Conservation (phyloP, 2,113 vertebrate genomes). For the Chitala chitala region DNA sequence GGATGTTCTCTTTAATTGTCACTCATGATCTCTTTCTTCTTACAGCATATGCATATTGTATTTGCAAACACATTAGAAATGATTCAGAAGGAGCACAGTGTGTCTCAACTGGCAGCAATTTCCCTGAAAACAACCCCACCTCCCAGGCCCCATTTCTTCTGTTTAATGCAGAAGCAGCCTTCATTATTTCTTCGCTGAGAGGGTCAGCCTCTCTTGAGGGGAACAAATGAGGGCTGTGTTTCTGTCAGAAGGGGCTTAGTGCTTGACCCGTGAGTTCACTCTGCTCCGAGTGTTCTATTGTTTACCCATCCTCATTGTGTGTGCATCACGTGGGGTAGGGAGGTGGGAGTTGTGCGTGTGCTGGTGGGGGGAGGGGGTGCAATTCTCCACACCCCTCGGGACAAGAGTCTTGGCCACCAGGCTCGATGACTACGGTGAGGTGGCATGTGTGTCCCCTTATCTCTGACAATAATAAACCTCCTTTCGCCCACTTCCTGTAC, state of each 20-base stretch:
- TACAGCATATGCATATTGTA: conserved; percentile 46
- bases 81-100: conserved; percentile 46
- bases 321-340: conserved; percentile 50
- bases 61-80: too few relatives aligned
- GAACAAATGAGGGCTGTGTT: conserved; percentile 72
- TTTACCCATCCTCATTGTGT: conserved; percentile 69
- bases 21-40: conserved; percentile 21
- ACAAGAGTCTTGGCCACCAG: conserved; percentile 5
- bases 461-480: neutral
- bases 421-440: neutral
- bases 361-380: conserved; percentile 32
- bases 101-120: conserved; percentile 56
- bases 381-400: conserved; percentile 14
- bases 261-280: conserved; percentile 67
- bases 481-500: too few relatives aligned
- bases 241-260: conserved; percentile 64
- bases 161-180: conserved; percentile 64
- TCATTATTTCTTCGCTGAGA: conserved; percentile 61
- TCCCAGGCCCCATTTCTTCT: conserved; percentile 49
- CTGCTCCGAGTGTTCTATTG: conserved; percentile 63
- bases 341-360: conserved; percentile 38
- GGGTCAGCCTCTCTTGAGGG: conserved; percentile 65
- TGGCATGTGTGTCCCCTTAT: neutral
- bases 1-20: neutral
- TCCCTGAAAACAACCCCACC: conserved; percentile 49